Evolutionary conservation across 92 coral and sea anemone species (phyloP).

Genomic region (Bergia puertoricense): DNA sequence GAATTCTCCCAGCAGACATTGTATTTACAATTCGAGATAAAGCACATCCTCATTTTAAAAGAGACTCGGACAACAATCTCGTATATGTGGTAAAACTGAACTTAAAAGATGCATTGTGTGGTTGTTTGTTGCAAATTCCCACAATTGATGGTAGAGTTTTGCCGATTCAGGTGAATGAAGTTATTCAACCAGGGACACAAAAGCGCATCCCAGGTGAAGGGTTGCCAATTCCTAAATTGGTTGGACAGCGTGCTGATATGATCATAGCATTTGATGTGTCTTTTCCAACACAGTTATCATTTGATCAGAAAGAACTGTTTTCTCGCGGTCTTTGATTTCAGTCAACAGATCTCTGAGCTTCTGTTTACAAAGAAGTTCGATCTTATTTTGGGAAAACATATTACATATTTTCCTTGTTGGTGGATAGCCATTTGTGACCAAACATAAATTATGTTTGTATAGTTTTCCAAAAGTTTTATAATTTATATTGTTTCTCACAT

Average conservation of each 20-base stretch:
- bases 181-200: slow-evolving; percentile 94
- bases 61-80: slow-evolving; percentile 93
- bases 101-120: slow-evolving; percentile 83
- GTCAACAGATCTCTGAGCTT: neutral
- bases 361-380: neutral
- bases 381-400: neutral
- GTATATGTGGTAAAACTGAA: slow-evolving; percentile 80
- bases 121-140: slow-evolving; percentile 81
- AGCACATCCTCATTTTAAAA: slow-evolving; percentile 84
- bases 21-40: slow-evolving; percentile 84
- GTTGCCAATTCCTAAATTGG: slow-evolving; percentile 82
- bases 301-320: slow-evolving; percentile 72
- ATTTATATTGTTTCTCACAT: neutral
- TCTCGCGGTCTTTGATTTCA: slow-evolving; percentile 38
- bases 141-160: slow-evolving; percentile 84
- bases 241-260: slow-evolving; percentile 78
- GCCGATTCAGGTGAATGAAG: slow-evolving; percentile 85
- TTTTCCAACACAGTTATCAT: slow-evolving; percentile 84
- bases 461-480: neutral
- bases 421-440: neutral
- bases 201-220: slow-evolving; percentile 93
- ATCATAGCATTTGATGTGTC: slow-evolving; percentile 92
- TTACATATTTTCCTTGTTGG: neutral
- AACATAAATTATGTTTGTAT: neutral
- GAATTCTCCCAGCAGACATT: slow-evolving; percentile 85